Conservation (phyloP, 1,140 invertebrate genomes). For the Drosophila serrata region DNA sequence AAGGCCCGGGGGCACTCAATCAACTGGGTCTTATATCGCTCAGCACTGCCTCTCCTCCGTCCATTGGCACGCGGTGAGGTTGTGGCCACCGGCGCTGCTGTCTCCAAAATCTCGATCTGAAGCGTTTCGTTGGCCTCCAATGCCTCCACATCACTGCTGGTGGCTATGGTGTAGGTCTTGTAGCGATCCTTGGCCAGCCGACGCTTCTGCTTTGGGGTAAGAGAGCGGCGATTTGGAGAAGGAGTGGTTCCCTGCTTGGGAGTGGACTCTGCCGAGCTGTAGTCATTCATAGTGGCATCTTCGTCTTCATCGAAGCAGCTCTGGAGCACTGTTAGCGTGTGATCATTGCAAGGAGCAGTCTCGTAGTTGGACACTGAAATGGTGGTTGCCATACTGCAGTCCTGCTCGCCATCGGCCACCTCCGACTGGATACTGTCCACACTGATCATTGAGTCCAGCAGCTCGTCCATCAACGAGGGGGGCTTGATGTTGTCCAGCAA, state of each 20-base stretch:
- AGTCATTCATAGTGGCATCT: constrained; percentile 85
- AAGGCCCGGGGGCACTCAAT: constrained; percentile 66
- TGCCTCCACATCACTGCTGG: constrained; percentile 68
- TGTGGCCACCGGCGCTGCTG: constrained; percentile 5
- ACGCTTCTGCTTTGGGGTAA: constrained; percentile 92
- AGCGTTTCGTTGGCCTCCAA: constrained; percentile 79
- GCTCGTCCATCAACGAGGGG: constrained; percentile 92
- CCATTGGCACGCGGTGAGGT: constrained; percentile 51
- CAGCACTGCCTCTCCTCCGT: constrained; percentile 64
- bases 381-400: constrained; percentile 77
- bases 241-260: constrained; percentile 87
- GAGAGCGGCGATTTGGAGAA: constrained; percentile 83
- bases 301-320: constrained; percentile 85
- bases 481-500: constrained; percentile 92
- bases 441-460: constrained; percentile 93
- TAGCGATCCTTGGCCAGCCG: constrained; percentile 91
- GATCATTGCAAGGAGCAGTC: constrained; percentile 86
- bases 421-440: constrained; percentile 93
- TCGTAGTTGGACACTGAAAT: constrained; percentile 82
- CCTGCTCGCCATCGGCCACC: constrained; percentile 87
- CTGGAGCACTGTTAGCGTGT: constrained; percentile 85
- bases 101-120: constrained; percentile 75
- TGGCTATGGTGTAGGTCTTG: constrained; percentile 91
- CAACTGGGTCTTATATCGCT: constrained; percentile 79
- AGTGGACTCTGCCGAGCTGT: constrained; percentile 90